Evolutionary conservation across 2,113 vertebrate genomes (phyloP), one percentile per base, ranked within the genome.

Genomic region (Poeciliopsis turrubarensis): DNA sequence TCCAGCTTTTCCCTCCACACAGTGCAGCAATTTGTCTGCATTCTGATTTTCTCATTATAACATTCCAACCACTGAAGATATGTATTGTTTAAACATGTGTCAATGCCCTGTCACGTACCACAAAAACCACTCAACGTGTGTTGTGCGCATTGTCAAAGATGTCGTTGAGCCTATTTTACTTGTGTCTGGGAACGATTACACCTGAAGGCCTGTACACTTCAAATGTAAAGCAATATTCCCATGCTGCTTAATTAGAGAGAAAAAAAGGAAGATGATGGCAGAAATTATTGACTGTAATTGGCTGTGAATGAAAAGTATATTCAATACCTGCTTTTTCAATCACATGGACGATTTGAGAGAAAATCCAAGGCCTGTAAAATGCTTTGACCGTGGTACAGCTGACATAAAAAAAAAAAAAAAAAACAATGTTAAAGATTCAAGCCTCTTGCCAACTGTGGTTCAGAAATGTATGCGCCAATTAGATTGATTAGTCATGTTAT

Each of bases 121-220:
- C 47, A n/a, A 66, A 68, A 78, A 73, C 67, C 27, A 44, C 57
- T 41, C 17, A 26, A 17, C 22, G 65, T 19, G n/a, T 17, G 65
- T 69, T 6, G 27, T 22, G 65, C 64, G 3, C 12, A 62, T 61
- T 81, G 75, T 82, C 72, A 80, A 68, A 73, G 25, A 70, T 57
- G 66, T 64, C 69, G 71, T 79, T 82, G 12, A 62, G 57, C 26
- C 61, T 39, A 63, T 86, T 80, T 66, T 25, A 77, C 26, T 79
- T 84, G 79, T 71, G 69, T 34, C 78, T 70, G 75, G 70, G 68
- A 83, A 74, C 79, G 26, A 92, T 86, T 84, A 72, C 60, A 79
- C 65, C 72, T 69, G 72, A 63, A 68, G 75, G 73, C 65, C 70
- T n/a, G 44, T 70, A 61, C 22, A 37, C 37, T 75, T 29, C 60